Percentiles rank a stretch among this genome's conserved stretches.
These are phyloP conservation scores for Zosterops japonicus DNA, from an alignment of 2,113 vertebrate genomes.

Conservation along the genomic window DNA sequence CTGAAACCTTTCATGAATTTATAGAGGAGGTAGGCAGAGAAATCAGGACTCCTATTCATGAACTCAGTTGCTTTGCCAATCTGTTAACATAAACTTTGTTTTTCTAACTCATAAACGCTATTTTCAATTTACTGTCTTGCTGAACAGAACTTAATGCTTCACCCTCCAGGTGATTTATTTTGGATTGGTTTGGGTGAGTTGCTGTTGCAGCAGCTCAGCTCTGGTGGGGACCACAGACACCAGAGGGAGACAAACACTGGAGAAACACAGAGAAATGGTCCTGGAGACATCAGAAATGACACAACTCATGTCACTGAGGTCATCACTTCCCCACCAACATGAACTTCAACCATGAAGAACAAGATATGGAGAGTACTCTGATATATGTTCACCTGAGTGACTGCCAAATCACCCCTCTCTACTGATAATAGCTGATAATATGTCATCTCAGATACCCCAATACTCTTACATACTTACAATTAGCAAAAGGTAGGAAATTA, in stretches of 20 bases:
- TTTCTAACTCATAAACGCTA: background rate
- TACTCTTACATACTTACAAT: background rate
- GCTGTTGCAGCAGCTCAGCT: background rate
- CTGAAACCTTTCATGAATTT: background rate
- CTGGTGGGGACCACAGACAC: slow-evolving; percentile 3
- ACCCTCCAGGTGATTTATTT: background rate
- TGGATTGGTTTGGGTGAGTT: background rate
- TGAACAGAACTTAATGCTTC: background rate
- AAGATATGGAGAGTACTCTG: background rate
- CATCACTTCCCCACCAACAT: background rate
- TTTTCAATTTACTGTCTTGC: background rate
- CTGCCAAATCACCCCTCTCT: background rate
- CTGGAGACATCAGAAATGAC: background rate
- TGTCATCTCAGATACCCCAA: background rate
- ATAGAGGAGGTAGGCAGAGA: background rate
- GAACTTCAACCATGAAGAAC: background rate
- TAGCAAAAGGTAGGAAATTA: background rate
- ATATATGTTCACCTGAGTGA: background rate
- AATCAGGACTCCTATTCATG: background rate
- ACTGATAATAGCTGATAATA: background rate
- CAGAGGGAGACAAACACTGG: slow-evolving; percentile 52
- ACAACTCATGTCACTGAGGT: background rate
- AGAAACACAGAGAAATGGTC: background rate
- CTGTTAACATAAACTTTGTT: background rate
- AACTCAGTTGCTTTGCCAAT: background rate